Base-by-base conservation (phyloP, 2,888 invertebrate genomes). In the Itoplectis maculator region DNA sequence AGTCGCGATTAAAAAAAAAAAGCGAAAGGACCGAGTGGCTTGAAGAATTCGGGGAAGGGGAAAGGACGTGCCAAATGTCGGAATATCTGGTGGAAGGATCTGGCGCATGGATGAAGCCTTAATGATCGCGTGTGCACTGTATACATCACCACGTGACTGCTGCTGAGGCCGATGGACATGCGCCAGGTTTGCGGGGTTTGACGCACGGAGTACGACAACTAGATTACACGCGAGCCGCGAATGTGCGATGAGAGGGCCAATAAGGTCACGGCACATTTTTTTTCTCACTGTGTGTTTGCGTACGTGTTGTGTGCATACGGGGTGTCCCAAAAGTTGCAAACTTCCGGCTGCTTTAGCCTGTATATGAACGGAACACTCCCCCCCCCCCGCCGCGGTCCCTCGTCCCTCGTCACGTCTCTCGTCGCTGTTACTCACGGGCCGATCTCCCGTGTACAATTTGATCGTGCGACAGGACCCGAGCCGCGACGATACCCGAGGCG, bases 111-210 rank as follows among this genome's bases (percentile, higher is more conserved):
- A n/a, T n/a, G n/a, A n/a, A n/a, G n/a, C n/a, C n/a, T 9, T 40
- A 63, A 63, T 76, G 75, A 81, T 78, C 61, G 61, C 56, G 69
- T 42, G 70, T 70, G 56, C 47, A 56, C n/a, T 2, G 45, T 59
- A 68, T 23, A 42, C 63, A 72, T 45, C n/a, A 13, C 78, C 86
- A 82, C 82, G 84, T 84, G 88, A 86, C 70, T 40, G 0, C 3
- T 29, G 29, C 29, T 35, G n/a, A 23, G 8, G 29, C 7, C 15
- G 68, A 29, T 76, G 73, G 81, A 75, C 81, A 49, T 84, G 87
- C 84, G 87, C 81, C 85, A 77, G 63, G n/a, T n/a, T n/a, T n/a
- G n/a, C n/a, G 3, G 29, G 29, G 61, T 56, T 72, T 18, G 49
- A 79, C 72, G 70, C 76, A 51, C 15, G 42, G 20, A 11, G 15